These are phyloP conservation scores for Columbina picui DNA, from an alignment of 2,113 vertebrate species.

Conservation along the genomic window DNA sequence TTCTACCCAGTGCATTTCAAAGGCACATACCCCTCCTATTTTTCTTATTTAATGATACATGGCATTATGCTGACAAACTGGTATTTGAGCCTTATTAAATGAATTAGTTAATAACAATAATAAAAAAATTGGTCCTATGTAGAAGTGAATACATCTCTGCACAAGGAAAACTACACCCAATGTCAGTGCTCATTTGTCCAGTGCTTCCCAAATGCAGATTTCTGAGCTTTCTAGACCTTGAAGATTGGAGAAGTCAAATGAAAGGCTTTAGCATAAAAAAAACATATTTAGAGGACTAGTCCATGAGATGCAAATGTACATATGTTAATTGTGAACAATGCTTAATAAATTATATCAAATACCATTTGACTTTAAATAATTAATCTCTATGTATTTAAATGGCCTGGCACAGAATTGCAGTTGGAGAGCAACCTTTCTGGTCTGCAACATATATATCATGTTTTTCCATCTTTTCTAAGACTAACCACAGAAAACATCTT, in stretches of 20 bases:
- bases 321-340: neutral
- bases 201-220: neutral
- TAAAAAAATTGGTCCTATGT: accelerated
- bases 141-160: neutral
- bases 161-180: neutral
- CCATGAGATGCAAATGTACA: accelerated
- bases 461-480: neutral
- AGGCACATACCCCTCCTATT: neutral
- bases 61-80: neutral
- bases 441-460: neutral
- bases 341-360: neutral
- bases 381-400: neutral
- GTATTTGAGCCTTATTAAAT: neutral
- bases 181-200: neutral
- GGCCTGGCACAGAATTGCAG: neutral
- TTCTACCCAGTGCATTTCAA: neutral
- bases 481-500: neutral
- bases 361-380: neutral
- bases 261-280: neutral
- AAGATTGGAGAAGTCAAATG: neutral
- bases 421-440: neutral
- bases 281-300: neutral
- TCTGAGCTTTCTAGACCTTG: neutral
- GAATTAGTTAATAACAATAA: neutral
- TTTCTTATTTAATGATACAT: neutral